Percentiles rank a stretch among this genome's conserved stretches.
Evolutionary conservation across 2,888 invertebrate species (phyloP).

Genomic region (Phlogophora meticulosa): DNA sequence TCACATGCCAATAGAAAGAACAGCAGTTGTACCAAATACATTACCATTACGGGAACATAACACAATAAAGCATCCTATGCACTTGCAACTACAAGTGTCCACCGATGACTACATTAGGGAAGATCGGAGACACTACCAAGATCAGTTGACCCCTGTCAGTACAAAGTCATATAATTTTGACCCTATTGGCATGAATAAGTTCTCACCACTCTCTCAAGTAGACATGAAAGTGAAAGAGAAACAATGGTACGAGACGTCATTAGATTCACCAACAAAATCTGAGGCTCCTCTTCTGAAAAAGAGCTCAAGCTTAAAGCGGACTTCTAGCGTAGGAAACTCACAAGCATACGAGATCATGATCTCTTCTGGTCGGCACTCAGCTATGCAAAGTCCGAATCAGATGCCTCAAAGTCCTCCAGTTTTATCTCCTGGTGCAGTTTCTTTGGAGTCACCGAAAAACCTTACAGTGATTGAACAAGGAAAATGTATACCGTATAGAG

Average conservation of each 20-base stretch:
- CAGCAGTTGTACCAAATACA: conserved; percentile 82
- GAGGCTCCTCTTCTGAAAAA: conserved; percentile 81
- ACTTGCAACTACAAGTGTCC: conserved; percentile 86
- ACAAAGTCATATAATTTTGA: conserved; percentile 87
- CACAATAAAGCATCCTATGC: conserved; percentile 80
- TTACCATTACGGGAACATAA: conserved; percentile 85
- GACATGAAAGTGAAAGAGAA: conserved; percentile 90
- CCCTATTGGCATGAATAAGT: conserved; percentile 85
- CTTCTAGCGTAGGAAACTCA: conserved; percentile 90
- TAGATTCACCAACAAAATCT: conserved; percentile 90
- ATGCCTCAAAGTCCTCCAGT: conserved; percentile 82
- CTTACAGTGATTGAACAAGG: conserved; percentile 96
- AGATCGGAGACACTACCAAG: conserved; percentile 79
- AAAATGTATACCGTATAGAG: conserved; percentile 97
- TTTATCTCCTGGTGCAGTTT: conserved; percentile 88
- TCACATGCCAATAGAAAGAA: conserved; percentile 80
- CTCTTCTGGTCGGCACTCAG: conserved; percentile 85
- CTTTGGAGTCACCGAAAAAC: conserved; percentile 95
- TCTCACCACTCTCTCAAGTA: conserved; percentile 84
- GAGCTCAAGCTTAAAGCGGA: conserved; percentile 88
- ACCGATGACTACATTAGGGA: conserved; percentile 84
- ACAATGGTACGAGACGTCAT: conserved; percentile 93
- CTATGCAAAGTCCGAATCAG: conserved; percentile 85
- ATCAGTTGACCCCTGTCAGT: conserved; percentile 85
- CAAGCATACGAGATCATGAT: conserved; percentile 88